Percentiles rank a stretch among this genome's conserved stretches.
Conservation (phyloP, 2,797 vertebrate species). For the Miichthys miiuy region DNA sequence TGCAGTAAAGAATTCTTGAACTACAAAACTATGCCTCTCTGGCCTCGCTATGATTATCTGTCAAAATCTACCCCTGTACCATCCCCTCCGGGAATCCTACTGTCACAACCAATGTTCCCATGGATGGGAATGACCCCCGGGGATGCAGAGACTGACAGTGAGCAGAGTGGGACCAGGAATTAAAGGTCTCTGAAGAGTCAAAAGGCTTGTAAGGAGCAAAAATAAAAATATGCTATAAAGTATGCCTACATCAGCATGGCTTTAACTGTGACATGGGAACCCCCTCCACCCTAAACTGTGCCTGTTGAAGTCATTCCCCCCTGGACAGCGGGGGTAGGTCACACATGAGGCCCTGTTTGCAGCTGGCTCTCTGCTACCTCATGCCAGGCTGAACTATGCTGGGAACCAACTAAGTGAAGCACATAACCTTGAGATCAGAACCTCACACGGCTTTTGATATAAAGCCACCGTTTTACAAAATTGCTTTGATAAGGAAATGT, state of each 20-base stretch:
- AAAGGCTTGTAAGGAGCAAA: constrained; percentile 64
- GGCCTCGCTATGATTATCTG: constrained; percentile 37
- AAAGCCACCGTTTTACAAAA: constrained; percentile 73
- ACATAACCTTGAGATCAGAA: constrained; percentile 65
- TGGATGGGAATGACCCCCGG: constrained; percentile 71
- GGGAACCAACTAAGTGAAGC: constrained; percentile 71
- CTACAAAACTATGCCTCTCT: constrained; percentile 47
- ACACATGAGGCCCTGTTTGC: constrained; percentile 62
- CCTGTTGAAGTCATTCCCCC: constrained; percentile 58
- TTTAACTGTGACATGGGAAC: constrained; percentile 75
- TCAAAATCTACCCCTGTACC: constrained; percentile 49
- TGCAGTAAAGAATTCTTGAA: constrained; percentile 21
- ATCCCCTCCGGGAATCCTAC: constrained; percentile 50
- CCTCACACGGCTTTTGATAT: constrained; percentile 65
- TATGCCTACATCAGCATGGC: constrained; percentile 63
- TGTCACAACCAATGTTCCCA: constrained; percentile 80
- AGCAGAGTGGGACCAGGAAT: constrained; percentile 72
- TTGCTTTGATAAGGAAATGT: constrained; percentile 81
- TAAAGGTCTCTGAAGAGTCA: constrained; percentile 76
- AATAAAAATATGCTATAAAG: constrained; percentile 74
- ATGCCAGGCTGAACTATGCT: constrained; percentile 70
- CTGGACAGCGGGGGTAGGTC: constrained; percentile 56
- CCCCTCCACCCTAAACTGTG: constrained; percentile 59
- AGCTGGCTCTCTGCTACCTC: constrained; percentile 67
- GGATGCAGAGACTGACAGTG: constrained; percentile 75